Conservation (phyloP, 2,888 invertebrate genomes). For the Thumatha senex region DNA sequence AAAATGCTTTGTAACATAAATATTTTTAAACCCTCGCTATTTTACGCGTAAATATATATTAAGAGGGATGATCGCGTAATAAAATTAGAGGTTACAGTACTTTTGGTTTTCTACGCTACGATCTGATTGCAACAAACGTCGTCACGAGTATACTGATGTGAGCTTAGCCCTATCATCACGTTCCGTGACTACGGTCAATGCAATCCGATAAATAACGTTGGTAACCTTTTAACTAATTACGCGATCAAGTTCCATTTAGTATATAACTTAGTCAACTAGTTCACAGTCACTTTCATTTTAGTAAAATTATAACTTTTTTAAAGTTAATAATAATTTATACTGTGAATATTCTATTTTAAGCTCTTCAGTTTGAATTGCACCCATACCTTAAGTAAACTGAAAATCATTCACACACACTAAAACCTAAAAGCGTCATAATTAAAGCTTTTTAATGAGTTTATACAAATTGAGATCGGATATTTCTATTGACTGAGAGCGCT, state of each 20-base stretch:
- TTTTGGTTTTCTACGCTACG: no score
- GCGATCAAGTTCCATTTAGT: neutral
- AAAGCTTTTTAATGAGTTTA: slow-evolving; percentile 62
- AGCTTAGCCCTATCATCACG: no score
- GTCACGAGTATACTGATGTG: no score
- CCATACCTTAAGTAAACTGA: slow-evolving; percentile 11
- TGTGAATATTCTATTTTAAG: neutral
- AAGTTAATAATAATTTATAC: neutral
- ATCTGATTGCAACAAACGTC: no score
- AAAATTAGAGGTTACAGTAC: no score
- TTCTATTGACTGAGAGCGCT: slow-evolving; percentile 78
- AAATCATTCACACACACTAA: slow-evolving; percentile 34
- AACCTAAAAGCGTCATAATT: slow-evolving; percentile 50
- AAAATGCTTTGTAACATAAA: no score
- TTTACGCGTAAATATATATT: no score
- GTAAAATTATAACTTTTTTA: neutral
- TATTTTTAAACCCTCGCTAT: no score
- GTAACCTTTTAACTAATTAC: no score
- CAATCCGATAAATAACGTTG: no score
- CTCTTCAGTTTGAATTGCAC: neutral
- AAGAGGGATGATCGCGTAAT: no score
- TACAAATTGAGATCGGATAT: slow-evolving; percentile 73
- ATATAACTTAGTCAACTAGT: neutral
- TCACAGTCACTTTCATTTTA: neutral
- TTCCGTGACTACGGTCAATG: no score